Evolutionary conservation across 2,888 invertebrate species (phyloP), one percentile per base, ranked within the genome.

Genomic region (Diarsia rubi): DNA sequence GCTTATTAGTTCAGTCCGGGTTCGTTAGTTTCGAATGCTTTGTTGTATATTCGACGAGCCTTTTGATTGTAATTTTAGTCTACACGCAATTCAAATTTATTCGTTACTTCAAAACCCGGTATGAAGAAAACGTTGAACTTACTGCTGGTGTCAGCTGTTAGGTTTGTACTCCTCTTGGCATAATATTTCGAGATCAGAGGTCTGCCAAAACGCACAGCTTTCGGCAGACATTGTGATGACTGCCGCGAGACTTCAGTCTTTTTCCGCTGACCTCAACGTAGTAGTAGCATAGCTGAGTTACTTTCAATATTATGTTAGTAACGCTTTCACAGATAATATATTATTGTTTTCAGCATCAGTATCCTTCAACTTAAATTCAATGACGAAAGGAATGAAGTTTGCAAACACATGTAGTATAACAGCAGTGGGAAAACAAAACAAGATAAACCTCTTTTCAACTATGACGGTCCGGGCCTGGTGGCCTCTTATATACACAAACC

Each of bases 391-490:
- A 9, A 52, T n/a, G 11, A 94, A 94, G 68, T 91, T 92, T 21
- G 87, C 97, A 0, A 91, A 94, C 31, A 91, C 93, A 52, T 97
- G 97, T 86, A 92, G 91, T 2, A 81, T 97, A 31, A 91, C 93
- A 16, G 90, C 93, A 19, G 84, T 96, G 42, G 93, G 97, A 19
- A 93, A 92, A 4, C 88, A 93, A 2, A 97, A 97, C 31, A 97
- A 93, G 75, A 90, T 98, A 0, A 98, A 98, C 93, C 92, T 98
- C n/a, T 98, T 98, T 91, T 95, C 97, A 75, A 89, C 95, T 0
- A 96, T 95, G 85, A 92, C 96, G 21, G 93, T 97, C 8, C 96
- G 95, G 77, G 98, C 97, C 0, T 98, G 98, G 98, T 98, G 98
- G 97, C 98, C 98, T 0, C 96, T 98, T 75, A 91, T 89, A 52